These are phyloP conservation scores for Fragum sueziense DNA, from an alignment of 2,888 invertebrate genomes.

Conservation along the genomic window DNA sequence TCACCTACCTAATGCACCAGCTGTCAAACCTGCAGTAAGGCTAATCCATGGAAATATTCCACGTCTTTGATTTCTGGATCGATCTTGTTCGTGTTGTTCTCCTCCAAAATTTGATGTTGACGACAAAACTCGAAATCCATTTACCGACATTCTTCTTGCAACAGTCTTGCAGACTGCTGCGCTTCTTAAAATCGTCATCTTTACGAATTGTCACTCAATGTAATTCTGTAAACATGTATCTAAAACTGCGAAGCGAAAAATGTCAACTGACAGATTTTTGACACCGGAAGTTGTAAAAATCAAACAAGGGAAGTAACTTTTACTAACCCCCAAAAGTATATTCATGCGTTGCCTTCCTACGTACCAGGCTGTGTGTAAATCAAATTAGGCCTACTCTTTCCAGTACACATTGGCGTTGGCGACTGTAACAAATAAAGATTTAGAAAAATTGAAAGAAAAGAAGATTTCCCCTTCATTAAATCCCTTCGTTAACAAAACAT, in stretches of 20 bases:
- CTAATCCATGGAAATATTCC: neutral
- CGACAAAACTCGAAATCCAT: neutral
- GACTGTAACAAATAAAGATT: too few species aligned
- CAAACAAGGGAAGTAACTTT: neutral
- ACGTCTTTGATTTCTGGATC: neutral
- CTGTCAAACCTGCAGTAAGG: neutral
- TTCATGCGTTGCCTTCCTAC: too few species aligned
- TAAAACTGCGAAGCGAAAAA: neutral
- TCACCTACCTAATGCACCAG: neutral
- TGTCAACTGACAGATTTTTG: neutral
- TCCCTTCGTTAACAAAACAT: too few species aligned
- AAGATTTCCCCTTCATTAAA: too few species aligned
- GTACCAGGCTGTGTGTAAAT: too few species aligned
- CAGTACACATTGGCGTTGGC: too few species aligned
- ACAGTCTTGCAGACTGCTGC: neutral
- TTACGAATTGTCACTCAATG: neutral
- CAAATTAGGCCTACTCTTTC: too few species aligned
- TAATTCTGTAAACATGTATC: neutral
- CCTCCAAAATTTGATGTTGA: neutral
- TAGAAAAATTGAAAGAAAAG: too few species aligned
- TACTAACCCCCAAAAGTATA: neutral
- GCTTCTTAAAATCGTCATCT: conserved; percentile 10
- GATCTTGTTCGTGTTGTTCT: neutral
- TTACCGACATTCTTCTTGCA: neutral
- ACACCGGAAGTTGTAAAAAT: neutral